A percentile compares a stretch with the other conserved stretches of the same genome.
These are phyloP conservation scores for Panulirus ornatus DNA, from an alignment of 1,140 invertebrate genomes.

Conservation along the genomic window DNA sequence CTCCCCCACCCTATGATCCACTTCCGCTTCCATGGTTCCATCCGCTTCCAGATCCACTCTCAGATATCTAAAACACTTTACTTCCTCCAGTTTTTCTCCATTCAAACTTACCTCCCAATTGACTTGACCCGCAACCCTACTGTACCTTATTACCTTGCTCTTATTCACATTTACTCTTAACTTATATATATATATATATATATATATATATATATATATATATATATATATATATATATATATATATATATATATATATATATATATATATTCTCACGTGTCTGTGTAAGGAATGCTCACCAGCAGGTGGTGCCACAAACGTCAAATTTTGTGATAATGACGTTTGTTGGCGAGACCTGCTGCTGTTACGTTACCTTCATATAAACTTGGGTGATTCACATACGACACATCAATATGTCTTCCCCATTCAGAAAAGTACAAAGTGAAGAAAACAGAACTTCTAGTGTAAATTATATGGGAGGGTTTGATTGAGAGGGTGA, in stretches of 20 bases:
- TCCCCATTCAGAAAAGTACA: neutral
- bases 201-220: neutral
- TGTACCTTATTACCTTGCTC: neutral
- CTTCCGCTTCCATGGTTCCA: too few species aligned
- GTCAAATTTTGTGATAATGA: too few species aligned
- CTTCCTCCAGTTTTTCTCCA: too few species aligned
- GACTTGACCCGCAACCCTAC: too few species aligned
- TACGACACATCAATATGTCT: neutral
- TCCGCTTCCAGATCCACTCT: too few species aligned
- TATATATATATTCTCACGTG: neutral
- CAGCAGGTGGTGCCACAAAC: too few species aligned
- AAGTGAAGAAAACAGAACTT: neutral
- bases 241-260: neutral
- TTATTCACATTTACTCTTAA: too few species aligned
- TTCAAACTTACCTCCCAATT: too few species aligned
- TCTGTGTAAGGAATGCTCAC: too few species aligned
- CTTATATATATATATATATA: neutral
- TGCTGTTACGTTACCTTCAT: neutral
- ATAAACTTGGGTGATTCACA: neutral
- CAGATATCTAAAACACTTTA: too few species aligned
- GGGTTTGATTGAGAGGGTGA: too few species aligned
- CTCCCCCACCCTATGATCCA: too few species aligned
- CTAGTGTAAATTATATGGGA: neutral
- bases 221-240: neutral
- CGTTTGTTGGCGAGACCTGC: neutral